Evolutionary conservation across 64 coral and sea anemone species (phyloP).

Genomic region (Anthopleura sola): DNA sequence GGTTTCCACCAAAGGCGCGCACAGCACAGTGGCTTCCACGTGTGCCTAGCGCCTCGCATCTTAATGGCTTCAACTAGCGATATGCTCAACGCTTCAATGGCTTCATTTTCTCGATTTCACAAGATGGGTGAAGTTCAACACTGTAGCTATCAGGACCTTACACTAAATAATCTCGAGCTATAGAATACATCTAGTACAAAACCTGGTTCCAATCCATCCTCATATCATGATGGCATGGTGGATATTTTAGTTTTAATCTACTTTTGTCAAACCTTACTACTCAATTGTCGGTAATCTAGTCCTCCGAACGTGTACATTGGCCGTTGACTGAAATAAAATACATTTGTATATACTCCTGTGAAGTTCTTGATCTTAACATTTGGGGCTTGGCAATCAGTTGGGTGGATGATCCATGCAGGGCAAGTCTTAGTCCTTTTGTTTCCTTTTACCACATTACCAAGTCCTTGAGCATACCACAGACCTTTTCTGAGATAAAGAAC

Average conservation of each 20-base stretch:
- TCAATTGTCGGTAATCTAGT: slow-evolving; percentile 19
- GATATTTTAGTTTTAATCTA: slow-evolving; percentile 34
- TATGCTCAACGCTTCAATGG: background rate
- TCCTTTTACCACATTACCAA: no score
- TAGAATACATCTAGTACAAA: background rate
- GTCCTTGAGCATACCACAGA: no score
- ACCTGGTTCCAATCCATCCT: background rate
- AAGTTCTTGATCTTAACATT: no score
- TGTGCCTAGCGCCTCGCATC: no score
- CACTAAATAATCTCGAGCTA: background rate
- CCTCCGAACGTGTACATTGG: slow-evolving; percentile 26
- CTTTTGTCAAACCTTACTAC: slow-evolving; percentile 6
- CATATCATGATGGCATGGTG: background rate
- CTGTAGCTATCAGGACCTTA: background rate
- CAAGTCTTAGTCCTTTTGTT: no score
- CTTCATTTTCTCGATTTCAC: background rate
- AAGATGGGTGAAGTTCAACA: background rate
- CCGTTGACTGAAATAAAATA: slow-evolving; percentile 27
- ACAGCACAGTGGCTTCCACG: no score
- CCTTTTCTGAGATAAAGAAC: no score
- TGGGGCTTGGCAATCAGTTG: no score
- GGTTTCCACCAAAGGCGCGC: no score
- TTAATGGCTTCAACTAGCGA: background rate
- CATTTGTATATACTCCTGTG: slow-evolving; percentile 12
- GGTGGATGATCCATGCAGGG: no score